A percentile compares a stretch with the other conserved stretches of the same genome.
These are phyloP conservation scores for Gallinago paraguaiae DNA, from an alignment of 2,113 vertebrate genomes.

Conservation along the genomic window DNA sequence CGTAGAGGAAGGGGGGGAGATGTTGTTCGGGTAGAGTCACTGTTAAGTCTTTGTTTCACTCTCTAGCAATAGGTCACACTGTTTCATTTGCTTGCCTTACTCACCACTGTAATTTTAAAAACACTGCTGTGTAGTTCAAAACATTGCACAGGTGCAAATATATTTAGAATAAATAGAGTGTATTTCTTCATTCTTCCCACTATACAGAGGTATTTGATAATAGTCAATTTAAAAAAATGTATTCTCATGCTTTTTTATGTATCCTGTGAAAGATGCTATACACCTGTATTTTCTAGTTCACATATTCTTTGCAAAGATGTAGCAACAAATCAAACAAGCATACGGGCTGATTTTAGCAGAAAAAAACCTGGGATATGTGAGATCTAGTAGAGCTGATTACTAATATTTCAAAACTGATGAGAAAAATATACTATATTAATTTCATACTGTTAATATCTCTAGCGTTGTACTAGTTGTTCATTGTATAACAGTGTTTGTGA, in stretches of 20 bases:
- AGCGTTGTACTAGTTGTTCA: neutral
- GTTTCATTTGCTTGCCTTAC: neutral
- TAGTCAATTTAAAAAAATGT: neutral
- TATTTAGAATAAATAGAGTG: neutral
- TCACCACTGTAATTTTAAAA: neutral
- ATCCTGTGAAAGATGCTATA: neutral
- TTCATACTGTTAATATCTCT: neutral
- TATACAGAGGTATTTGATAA: neutral
- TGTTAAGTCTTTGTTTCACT: neutral
- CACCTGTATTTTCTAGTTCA: neutral
- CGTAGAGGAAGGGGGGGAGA: fast-evolving
- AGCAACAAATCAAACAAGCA: neutral
- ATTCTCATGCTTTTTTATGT: neutral
- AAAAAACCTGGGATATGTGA: neutral
- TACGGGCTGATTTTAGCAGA: neutral
- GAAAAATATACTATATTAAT: neutral
- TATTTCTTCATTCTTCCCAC: neutral
- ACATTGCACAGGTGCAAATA: neutral
- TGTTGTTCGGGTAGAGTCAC: neutral
- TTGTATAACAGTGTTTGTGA: neutral
- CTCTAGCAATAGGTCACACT: neutral
- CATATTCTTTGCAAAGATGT: neutral
- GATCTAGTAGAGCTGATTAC: neutral
- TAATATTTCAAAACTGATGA: neutral
- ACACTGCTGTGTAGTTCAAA: neutral